Base-by-base conservation (phyloP, 2,113 vertebrate species). In the Loxodonta africana region DNA sequence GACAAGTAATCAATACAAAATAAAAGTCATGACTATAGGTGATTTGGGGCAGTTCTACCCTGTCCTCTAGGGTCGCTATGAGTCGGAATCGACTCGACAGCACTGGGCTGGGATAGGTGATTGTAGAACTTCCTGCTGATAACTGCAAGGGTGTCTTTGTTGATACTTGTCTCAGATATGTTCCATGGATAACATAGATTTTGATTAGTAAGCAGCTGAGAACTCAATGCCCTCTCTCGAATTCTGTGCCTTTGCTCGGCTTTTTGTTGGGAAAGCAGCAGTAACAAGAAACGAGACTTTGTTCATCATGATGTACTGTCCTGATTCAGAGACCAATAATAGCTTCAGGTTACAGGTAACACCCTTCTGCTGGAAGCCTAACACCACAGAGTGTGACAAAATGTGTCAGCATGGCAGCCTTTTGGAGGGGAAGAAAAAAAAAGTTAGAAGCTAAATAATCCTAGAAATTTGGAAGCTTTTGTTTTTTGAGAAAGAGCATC, bases 171-270 rank as follows among this genome's bases (percentile, higher is more conserved):
- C 44, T 78, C 69, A 48, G 46, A 94, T 77, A 25, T 30, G 5
- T n/a, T 93, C 67, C 6, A 8, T 8, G 48, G 84, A 90, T 92
- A 46, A 83, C 41, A 33, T 26, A n/a, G 88, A 41, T 74, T 97
- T 96, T 80, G 44, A 69, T 90, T 83, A 87, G 88, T 7, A 90
- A 76, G 51, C 51, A 76, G 5, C 14, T 84, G 57, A 90, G 82
- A 90, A 74, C 3, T 78, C n/a, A 73, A 0, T 25, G 48, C n/a
- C 15, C 67, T 14, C 8, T 73, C 46, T 73, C 33, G 37, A 30
- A 41, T 41, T 53, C 69, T 48, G 81, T 65, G 62, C 8, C 67
- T 92, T 69, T 78, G 65, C 80, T 41, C 20, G 8, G 33, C 65
- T 83, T 26, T 63, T n/a, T 90, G 3, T 37, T 60, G 62, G 25